Percentiles rank a stretch among this genome's conserved stretches.
These are phyloP conservation scores for Antechinus stuartii DNA, from an alignment of 2,113 vertebrate species.

Conservation along the genomic window DNA sequence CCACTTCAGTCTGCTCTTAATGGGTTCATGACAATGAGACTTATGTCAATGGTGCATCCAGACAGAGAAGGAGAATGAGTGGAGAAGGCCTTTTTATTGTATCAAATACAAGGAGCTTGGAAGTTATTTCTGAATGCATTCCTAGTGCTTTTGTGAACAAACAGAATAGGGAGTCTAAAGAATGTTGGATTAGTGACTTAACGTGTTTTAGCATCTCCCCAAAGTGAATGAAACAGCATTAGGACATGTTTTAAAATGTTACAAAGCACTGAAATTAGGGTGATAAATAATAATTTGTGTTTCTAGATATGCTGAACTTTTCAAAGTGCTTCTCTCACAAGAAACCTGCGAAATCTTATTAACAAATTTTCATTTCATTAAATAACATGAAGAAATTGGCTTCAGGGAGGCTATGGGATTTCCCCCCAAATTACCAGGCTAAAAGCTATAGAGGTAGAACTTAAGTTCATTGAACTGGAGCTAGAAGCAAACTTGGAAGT, in stretches of 20 bases:
- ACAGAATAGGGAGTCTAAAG: conserved; percentile 37
- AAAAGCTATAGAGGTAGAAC: not conserved
- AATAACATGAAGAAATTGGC: not conserved
- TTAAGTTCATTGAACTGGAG: not conserved
- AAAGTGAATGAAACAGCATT: not conserved
- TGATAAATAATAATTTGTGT: not conserved
- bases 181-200: conserved; percentile 44
- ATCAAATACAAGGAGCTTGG: conserved; percentile 31
- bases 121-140: conserved; percentile 54
- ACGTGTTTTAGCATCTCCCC: conserved; percentile 31
- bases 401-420: not conserved
- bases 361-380: not conserved
- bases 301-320: not conserved
- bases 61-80: conserved; percentile 67
- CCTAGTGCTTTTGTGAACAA: conserved; percentile 35
- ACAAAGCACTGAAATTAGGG: not conserved
- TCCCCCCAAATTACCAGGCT: not conserved
- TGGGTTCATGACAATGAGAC: conserved; percentile 78
- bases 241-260: not conserved
- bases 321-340: not conserved
- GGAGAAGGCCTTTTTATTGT: conserved; percentile 57
- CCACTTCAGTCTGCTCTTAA: conserved; percentile 75
- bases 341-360: not conserved
- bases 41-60: conserved; percentile 64
- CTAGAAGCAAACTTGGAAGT: not conserved